Base-by-base conservation (phyloP, 2,888 invertebrate genomes). In the Dicycla oo region DNA sequence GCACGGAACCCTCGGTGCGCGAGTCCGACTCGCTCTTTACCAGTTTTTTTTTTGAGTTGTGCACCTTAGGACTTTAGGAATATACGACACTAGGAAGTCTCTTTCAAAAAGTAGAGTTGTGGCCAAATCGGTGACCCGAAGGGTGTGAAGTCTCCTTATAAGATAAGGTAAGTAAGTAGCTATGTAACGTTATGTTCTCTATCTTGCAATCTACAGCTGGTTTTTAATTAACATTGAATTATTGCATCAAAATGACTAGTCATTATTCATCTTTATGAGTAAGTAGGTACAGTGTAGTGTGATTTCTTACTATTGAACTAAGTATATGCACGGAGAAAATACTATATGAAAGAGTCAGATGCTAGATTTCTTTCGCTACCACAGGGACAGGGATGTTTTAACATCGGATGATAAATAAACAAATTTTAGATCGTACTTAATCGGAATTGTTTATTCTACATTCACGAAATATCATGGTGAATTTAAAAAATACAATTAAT, bases 371-470 rank as follows among this genome's bases (percentile, higher is more conserved):
- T 26, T 40, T 10, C 20, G n/a, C 8, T 49, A 34, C 23, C 15
- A 23, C n/a, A 18, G 58, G 18, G 2, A 23, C n/a, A 18, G 58
- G n/a, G 2, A 13, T 38, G 34, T 11, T 43, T 62, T 8, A 15
- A 30, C 15, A 40, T 40, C 3, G 15, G 69, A 65, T 49, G 30
- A 63, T 40, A 63, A n/a, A 18, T 30, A 82, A 78, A 73, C n/a
- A 84, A 78, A 88, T 77, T 85, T 51, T 26, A 73, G 51, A 54
- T 71, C 47, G 40, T 82, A n/a, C n/a, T n/a, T n/a, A 86, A 82
- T 88, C 80, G 84, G 86, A 88, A 89, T 89, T 87, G 86, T 89
- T 89, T 89, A 89, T 88, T 89, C 84, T 82, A 76, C 82, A 84
- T 87, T 81, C 86, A 88, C 88, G 84, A 82, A 87, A 76, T 80